A percentile compares a stretch with the other conserved stretches of the same genome.
phyloP scores from a whole-genome alignment of 2,113 vertebrate genomes.

The Brachirus orientalis region DNA sequence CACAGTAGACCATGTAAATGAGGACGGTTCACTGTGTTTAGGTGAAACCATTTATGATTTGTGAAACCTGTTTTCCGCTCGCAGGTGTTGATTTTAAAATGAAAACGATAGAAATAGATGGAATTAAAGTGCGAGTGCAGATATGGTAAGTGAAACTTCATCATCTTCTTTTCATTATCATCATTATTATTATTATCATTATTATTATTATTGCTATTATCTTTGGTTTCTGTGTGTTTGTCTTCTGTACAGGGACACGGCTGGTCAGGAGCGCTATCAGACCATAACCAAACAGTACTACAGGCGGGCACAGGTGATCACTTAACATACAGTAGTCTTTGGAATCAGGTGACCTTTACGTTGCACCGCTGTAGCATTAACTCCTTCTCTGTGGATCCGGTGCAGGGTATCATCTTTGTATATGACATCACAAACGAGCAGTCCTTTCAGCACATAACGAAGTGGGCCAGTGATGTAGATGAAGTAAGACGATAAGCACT shows the following conservation, averaged over 20 bases:
- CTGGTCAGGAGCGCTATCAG: conserved; percentile 96
- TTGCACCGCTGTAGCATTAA: not conserved
- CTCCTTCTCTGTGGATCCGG: not conserved
- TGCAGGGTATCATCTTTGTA: conserved; percentile 93
- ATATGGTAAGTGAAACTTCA: conserved; percentile 77
- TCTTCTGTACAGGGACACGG: conserved; percentile 89
- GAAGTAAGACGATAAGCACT: conserved; percentile 85
- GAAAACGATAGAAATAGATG: conserved; percentile 84
- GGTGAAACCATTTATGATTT: not conserved
- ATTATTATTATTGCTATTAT: not conserved
- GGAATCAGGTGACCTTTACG: not conserved
- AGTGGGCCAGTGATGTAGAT: conserved; percentile 96
- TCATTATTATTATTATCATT: not conserved
- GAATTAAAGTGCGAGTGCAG: conserved; percentile 83
- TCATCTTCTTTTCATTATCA: no score
- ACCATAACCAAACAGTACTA: conserved; percentile 99
- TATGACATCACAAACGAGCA: conserved; percentile 92
- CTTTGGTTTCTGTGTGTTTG: conserved; percentile 15
- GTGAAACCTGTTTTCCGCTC: not conserved
- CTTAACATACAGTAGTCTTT: not conserved
- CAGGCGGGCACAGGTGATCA: conserved; percentile 91
- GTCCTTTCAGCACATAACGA: conserved; percentile 96
- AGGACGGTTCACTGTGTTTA: not conserved
- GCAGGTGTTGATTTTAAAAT: conserved; percentile 86
- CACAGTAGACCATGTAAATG: not conserved